Evolutionary conservation across 2,113 vertebrate species (phyloP).

Genomic region (Paramisgurnus dabryanus): DNA sequence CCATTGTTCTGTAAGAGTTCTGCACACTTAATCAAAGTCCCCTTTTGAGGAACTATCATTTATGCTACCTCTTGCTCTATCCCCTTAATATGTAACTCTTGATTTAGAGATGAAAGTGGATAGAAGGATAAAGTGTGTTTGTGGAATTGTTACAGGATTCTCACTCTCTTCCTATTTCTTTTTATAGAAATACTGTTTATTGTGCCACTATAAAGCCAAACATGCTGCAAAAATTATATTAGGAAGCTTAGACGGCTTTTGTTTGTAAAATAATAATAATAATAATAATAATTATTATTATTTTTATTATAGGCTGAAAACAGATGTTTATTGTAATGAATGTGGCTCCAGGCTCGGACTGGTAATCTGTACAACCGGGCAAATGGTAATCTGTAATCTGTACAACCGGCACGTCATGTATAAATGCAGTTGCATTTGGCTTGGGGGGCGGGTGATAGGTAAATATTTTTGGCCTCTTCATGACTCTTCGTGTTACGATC

Average conservation of each 20-base stretch:
- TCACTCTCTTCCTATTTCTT: not conserved
- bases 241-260: not conserved
- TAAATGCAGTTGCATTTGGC: too few species aligned
- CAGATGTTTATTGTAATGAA: not conserved
- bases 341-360: constrained; percentile 8
- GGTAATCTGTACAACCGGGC: too few species aligned
- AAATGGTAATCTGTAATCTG: too few species aligned
- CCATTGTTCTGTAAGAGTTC: not conserved
- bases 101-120: not conserved
- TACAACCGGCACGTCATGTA: too few species aligned
- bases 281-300: too few species aligned
- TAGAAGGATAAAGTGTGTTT: not conserved
- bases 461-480: too few species aligned
- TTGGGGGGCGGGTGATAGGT: too few species aligned
- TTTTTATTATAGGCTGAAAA: not conserved
- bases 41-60: not conserved
- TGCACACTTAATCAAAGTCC: not conserved
- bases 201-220: not conserved
- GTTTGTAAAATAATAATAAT: not conserved
- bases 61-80: constrained; percentile 25
- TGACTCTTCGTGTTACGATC: too few species aligned
- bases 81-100: not conserved
- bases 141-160: not conserved
- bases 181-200: too few species aligned
- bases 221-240: not conserved